Evolutionary conservation across 1,140 invertebrate genomes (phyloP), one percentile per base, ranked within the genome.

Genomic region (Oncopodura yosiiana): DNA sequence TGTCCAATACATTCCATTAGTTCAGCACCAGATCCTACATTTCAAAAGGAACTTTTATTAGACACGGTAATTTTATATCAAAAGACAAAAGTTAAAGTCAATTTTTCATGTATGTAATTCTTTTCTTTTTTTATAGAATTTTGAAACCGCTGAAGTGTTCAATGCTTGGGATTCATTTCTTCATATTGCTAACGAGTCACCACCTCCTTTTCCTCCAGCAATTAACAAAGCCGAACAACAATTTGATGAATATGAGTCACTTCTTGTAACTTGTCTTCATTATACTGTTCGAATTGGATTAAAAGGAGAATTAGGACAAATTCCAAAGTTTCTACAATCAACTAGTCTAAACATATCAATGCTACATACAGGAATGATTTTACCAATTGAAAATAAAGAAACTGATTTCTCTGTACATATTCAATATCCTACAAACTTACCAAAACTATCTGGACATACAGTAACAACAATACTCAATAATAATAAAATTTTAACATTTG

Each of bases 231-330:
- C 18, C n/a, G 26, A 46, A 19, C 50, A 58, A 23, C 62, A 61
- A 43, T 64, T 64, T 45, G 62, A 64, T 43, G 62, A 64, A 36
- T 64, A 58, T 34, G 56, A 60, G 44, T 51, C 59, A n/a, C 34
- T 64, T 0, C 21, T 64, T 29, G 62, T 53, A 9, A 64, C 62
- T 3, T 58, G 62, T 52, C 49, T 64, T 19, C 62, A 64, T 49
- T 64, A 64, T 41, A 41, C 62, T 32, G 44, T 64, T 3, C 30
- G 62, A 34, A 42, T 64, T 14, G 58, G 58, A 18, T 24, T 37
- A n/a, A 52, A 18, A 4, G 4, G 19, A 4, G 32, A 38, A 9
- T 37, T 46, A n/a, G 24, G 4, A 24, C 4, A 32, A 32, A 32
- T 6, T 32, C 30, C n/a, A n/a, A n/a, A n/a, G n/a, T 24, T 18